Evolutionary conservation across 1,140 invertebrate species (phyloP), one percentile per base, ranked within the genome.

Genomic region (Oncopodura yosiiana): DNA sequence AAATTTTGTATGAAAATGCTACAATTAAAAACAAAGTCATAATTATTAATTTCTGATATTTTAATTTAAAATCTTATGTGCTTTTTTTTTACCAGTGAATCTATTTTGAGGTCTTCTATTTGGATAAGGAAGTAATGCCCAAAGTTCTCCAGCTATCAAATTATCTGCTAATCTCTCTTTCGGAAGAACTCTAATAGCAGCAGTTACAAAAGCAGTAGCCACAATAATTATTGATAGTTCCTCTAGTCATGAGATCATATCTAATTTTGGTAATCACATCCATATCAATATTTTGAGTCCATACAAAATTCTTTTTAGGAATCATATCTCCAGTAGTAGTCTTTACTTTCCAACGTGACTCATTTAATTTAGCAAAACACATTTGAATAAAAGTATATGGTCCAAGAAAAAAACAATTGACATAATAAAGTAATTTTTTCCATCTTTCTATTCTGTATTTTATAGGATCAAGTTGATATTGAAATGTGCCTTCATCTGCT

Each of bases 81-180:
- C n/a, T n/a, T n/a, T n/a, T n/a, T n/a, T n/a, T n/a, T n/a, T n/a
- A n/a, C n/a, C n/a, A n/a, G 53, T 26, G 19, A 56, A 49, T 16
- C 53, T 14, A n/a, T 56, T 56, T 30, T 49, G 45, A n/a, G 53
- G 53, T 21, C 49, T 29, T 1, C 5, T 8, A 41, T 56, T 36
- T 3, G n/a, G n/a, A 19, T 49, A 56, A 16, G 53, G 53, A 27
- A 56, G 19, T 27, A 32, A 36, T 1, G 53, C 53, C 16, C 29
- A 21, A 5, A 56, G 34, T 26, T 56, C 53, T 12, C 37, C 29
- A 0, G 41, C 12, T 26, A 36, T 14, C 0, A 56, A 14, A 14
- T 30, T n/a, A 12, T 49, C 37, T 2, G 49, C 8, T 6, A 56
- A 6, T 19, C 53, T 36, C 36, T 41, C 27, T 2, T 21, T 1